Evolutionary conservation across 2,888 invertebrate species (phyloP).

Genomic region (Platypus cylindrus): DNA sequence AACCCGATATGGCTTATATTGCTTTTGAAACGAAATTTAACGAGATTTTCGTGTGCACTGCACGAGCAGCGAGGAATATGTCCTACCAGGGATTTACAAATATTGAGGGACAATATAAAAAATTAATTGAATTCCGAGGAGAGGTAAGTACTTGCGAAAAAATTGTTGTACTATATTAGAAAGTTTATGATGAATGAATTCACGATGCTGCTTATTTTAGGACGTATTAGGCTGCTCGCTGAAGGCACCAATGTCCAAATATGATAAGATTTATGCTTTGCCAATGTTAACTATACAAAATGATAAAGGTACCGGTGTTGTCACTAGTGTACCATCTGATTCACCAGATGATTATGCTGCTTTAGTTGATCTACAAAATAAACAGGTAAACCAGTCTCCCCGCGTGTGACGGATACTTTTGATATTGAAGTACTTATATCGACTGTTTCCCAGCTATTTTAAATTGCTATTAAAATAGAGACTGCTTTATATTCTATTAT

Average conservation of each 20-base stretch:
- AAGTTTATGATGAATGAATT: conserved; percentile 1
- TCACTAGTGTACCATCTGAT: conserved; percentile 96
- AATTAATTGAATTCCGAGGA: conserved; percentile 57
- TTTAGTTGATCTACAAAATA: conserved; percentile 87
- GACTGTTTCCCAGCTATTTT: not conserved
- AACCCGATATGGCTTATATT: conserved; percentile 88
- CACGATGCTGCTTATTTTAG: conserved; percentile 24
- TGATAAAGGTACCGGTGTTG: conserved; percentile 96
- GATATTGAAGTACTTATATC: not conserved
- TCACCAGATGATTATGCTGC: conserved; percentile 98
- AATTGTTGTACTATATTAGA: conserved; percentile 1
- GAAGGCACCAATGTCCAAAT: conserved; percentile 72
- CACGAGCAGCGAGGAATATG: conserved; percentile 88
- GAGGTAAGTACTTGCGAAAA: conserved; percentile 35
- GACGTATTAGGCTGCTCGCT: conserved; percentile 76
- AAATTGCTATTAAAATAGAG: not conserved
- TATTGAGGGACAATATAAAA: conserved; percentile 63
- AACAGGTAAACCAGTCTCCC: conserved; percentile 37
- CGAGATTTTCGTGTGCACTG: conserved; percentile 80
- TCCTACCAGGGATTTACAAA: conserved; percentile 83
- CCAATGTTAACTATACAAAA: conserved; percentile 98
- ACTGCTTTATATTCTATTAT: too few relatives aligned
- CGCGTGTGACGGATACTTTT: not conserved
- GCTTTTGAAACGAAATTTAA: conserved; percentile 60
- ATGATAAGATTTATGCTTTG: conserved; percentile 76